These are phyloP conservation scores for Augiades crinisus DNA, from an alignment of 2,888 invertebrate species.

Conservation along the genomic window DNA sequence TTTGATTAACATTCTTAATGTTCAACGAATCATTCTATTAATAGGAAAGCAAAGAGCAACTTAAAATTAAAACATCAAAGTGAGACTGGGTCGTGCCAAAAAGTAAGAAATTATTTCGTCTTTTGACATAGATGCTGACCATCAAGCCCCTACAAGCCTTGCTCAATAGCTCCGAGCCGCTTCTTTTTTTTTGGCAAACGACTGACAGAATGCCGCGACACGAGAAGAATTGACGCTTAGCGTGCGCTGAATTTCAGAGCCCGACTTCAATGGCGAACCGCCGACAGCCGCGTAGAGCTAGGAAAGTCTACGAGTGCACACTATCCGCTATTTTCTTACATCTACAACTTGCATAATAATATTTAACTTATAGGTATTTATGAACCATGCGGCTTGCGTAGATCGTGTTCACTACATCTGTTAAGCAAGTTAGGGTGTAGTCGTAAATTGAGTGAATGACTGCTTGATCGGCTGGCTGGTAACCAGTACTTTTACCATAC, in stretches of 20 bases:
- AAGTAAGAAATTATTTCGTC: conserved; percentile 2
- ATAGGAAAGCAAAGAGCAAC: too few relatives aligned
- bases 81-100: not conserved
- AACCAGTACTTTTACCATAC: too few relatives aligned
- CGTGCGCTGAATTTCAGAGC: conserved; percentile 22
- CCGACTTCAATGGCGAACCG: conserved; percentile 11
- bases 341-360: too few relatives aligned
- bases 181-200: conserved; percentile 13
- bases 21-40: too few relatives aligned
- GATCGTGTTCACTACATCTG: too few relatives aligned
- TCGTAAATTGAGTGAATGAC: too few relatives aligned
- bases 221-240: conserved; percentile 22
- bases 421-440: too few relatives aligned
- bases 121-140: conserved; percentile 15
- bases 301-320: conserved; percentile 6
- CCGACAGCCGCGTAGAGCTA: conserved; percentile 7
- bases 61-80: too few relatives aligned
- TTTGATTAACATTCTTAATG: too few relatives aligned
- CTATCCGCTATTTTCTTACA: not conserved
- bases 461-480: too few relatives aligned
- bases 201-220: conserved; percentile 17
- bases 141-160: conserved; percentile 3
- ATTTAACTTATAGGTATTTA: too few relatives aligned
- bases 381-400: too few relatives aligned
- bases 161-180: not conserved